Conservation (phyloP, 2,113 vertebrate genomes). For the Nibea albiflora region DNA sequence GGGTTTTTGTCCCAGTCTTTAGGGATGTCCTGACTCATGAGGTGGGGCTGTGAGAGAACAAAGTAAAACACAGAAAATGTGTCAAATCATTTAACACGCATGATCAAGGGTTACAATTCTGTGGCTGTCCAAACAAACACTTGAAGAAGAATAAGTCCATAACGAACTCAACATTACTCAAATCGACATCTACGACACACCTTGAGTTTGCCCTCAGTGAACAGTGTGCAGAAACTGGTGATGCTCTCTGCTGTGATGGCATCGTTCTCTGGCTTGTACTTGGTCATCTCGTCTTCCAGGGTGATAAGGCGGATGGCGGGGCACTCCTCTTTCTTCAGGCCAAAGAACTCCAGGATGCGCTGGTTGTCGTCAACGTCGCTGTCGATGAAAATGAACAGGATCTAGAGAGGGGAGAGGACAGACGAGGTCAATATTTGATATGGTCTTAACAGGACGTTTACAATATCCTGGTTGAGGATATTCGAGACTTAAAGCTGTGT, state of each 20-base stretch:
- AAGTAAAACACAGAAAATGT: background rate
- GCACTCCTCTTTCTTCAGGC: conserved; percentile 97
- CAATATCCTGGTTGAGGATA: background rate
- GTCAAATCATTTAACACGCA: background rate
- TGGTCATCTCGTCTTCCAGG: conserved; percentile 98
- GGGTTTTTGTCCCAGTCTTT: conserved; percentile 96
- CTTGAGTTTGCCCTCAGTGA: conserved; percentile 96
- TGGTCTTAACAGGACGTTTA: too few species aligned
- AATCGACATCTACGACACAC: conserved; percentile 68
- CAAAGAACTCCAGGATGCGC: conserved; percentile 98
- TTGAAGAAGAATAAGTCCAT: background rate
- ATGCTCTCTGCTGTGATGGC: conserved; percentile 92
- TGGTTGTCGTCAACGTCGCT: conserved; percentile 96
- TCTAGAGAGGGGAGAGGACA: conserved; percentile 78
- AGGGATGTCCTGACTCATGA: conserved; percentile 98
- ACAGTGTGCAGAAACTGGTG: conserved; percentile 88
- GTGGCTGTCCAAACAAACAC: background rate
- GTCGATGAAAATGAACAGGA: conserved; percentile 99
- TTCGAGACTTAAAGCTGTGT: background rate
- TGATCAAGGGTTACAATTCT: conserved; percentile 4
- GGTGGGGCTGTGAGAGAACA: conserved; percentile 87
- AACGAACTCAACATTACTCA: background rate
- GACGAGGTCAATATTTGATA: background rate
- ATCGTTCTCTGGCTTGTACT: conserved; percentile 91
- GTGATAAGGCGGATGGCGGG: conserved; percentile 97